Percentiles rank a stretch among this genome's conserved stretches.
Evolutionary conservation across 2,888 invertebrate species (phyloP).

Genomic region (Hirtodrosophila alboralis): DNA sequence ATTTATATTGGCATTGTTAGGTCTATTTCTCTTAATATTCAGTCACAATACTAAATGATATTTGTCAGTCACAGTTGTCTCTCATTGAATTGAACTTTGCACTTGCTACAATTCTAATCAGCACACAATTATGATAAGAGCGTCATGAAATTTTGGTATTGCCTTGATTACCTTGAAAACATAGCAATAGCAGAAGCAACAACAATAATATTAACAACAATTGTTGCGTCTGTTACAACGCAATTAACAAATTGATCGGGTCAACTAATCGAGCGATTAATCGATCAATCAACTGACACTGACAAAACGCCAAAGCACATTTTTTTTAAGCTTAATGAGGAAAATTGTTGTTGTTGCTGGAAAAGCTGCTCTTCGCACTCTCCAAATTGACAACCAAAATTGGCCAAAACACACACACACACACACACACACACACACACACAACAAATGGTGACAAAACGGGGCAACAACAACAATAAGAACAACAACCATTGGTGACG

Average conservation of each 20-base stretch:
- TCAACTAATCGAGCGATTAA: slow-evolving; percentile 68
- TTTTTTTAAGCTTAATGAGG: slow-evolving; percentile 38
- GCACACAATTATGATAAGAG: slow-evolving; percentile 33
- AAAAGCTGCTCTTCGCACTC: slow-evolving; percentile 47
- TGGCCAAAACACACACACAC: slow-evolving; percentile 60
- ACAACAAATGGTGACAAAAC: slow-evolving; percentile 60
- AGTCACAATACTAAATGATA: too few species aligned
- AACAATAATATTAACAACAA: not conserved
- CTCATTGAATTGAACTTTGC: slow-evolving; percentile 32
- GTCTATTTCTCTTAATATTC: too few species aligned
- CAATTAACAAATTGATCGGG: slow-evolving; percentile 54
- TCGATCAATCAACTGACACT: slow-evolving; percentile 67
- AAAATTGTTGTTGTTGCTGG: slow-evolving; percentile 17
- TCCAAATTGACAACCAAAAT: slow-evolving; percentile 57
- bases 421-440: too few species aligned
- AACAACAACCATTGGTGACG: slow-evolving; percentile 28
- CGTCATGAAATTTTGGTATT: slow-evolving; percentile 27
- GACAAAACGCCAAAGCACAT: slow-evolving; percentile 38
- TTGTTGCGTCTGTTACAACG: slow-evolving; percentile 39
- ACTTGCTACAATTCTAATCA: slow-evolving; percentile 28
- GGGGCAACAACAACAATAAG: slow-evolving; percentile 16
- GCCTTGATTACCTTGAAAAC: slow-evolving; percentile 18
- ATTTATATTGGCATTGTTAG: too few species aligned
- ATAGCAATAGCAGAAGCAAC: slow-evolving; percentile 9
- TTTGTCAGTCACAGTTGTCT: too few species aligned